Base-by-base conservation (phyloP, 2,797 vertebrate genomes). In the Anolis apletophallus region DNA sequence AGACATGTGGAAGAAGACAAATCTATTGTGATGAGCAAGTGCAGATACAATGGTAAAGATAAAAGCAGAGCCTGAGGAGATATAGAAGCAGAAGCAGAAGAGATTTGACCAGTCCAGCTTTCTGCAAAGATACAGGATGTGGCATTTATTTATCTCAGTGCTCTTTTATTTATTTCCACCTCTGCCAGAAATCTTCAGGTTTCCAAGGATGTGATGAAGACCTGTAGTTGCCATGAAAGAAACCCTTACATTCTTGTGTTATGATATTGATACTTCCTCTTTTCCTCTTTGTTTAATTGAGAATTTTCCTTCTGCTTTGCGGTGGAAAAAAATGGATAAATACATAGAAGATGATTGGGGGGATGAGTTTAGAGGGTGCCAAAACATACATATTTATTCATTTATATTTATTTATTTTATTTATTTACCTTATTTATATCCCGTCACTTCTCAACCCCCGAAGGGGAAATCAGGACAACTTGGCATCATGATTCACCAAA, bases 1-100 rank as follows among this genome's bases (percentile, higher is more conserved):
- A 90, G 90, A 90, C 82, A 86, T 87, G 32, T 50, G 78, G 85
- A 86, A 74, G 64, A 91, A 95, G 94, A 95, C 54, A 1, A 91
- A 95, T 90, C 87, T 85, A 76, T 69, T 77, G 81, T 4, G 9
- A 92, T 84, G 88, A 83, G 46, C 85, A 88, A 90, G 86, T 46
- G 59, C 80, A 86, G 91, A 76, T 82, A 64, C 61, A 64, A 40
- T 0, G 84, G 75, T 91, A 85, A 80, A 89, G 88, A 76, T 88
- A 85, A 82, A 64, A 85, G 29, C 76, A 0, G 1, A 82, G 26
- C n/a, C 0, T 72, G 40, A 57, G 83, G 84, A 85, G 1, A 80
- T 84, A 91, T 4, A 34, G n/a, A n/a, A 13, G 67, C n/a, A 69
- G 32, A 4, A 11, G 0, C 40, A 13, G 32, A 17, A 16, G 71